Evolutionary conservation across 2,113 vertebrate species (phyloP).

Genomic region (Proterorhinus semilunaris): DNA sequence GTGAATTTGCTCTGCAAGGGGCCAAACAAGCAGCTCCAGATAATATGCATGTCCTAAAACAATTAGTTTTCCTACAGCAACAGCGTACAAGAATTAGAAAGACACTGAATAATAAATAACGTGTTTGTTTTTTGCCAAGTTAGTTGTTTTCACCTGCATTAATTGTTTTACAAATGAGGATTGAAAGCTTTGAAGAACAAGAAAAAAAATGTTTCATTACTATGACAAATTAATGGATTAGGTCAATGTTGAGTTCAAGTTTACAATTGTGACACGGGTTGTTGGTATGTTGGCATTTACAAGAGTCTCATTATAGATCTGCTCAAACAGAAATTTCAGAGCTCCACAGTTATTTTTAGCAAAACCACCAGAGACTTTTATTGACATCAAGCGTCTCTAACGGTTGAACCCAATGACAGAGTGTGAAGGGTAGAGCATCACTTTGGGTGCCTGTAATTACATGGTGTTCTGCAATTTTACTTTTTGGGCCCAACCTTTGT

Average conservation of each 20-base stretch:
- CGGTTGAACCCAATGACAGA: not conserved
- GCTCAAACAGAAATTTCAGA: not conserved
- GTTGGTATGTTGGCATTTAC: not conserved
- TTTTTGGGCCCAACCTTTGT: not conserved
- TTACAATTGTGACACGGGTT: not conserved
- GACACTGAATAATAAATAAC: too few relatives aligned
- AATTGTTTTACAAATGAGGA: too few relatives aligned
- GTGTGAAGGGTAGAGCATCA: not conserved
- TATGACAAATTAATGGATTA: too few relatives aligned
- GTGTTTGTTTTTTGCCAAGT: too few relatives aligned
- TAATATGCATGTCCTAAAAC: not conserved
- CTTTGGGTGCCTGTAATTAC: not conserved
- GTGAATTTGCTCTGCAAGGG: slow-evolving; percentile 28
- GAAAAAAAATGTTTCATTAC: too few relatives aligned
- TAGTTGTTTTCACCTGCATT: too few relatives aligned
- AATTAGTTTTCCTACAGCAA: not conserved
- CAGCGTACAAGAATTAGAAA: not conserved
- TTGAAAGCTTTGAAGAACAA: too few relatives aligned
- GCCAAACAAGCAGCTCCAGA: slow-evolving; percentile 38
- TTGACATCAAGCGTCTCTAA: not conserved
- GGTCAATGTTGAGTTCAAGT: not conserved
- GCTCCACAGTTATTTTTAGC: slow-evolving; percentile 1
- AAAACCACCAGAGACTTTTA: not conserved
- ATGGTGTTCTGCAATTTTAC: not conserved
- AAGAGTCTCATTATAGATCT: not conserved